A percentile compares a stretch with the other conserved stretches of the same genome.
These are phyloP conservation scores for Limenitis camilla DNA, from an alignment of 2,888 invertebrate genomes.

Conservation along the genomic window DNA sequence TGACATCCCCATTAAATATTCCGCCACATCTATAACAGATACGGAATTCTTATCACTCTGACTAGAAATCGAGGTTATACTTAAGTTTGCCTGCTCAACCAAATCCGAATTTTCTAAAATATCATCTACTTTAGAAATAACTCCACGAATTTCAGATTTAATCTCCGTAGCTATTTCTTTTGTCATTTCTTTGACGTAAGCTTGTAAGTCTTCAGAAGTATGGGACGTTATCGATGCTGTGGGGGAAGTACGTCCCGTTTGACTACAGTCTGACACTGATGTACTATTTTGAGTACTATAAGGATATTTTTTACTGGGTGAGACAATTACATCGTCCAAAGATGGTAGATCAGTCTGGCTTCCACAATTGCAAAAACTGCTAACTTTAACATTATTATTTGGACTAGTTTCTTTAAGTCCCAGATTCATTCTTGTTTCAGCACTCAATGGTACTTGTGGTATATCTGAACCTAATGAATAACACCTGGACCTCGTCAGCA, in stretches of 20 bases:
- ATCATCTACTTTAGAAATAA: slow-evolving; percentile 86
- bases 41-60: slow-evolving; percentile 80
- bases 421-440: slow-evolving; percentile 77
- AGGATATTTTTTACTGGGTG: slow-evolving; percentile 62
- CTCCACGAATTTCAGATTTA: slow-evolving; percentile 86
- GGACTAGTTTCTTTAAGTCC: slow-evolving; percentile 74
- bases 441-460: slow-evolving; percentile 73
- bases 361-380: slow-evolving; percentile 79
- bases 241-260: slow-evolving; percentile 72
- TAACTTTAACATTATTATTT: slow-evolving; percentile 51
- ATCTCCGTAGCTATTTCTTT: slow-evolving; percentile 86
- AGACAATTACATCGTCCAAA: slow-evolving; percentile 72
- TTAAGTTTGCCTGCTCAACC: slow-evolving; percentile 68
- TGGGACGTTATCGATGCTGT: slow-evolving; percentile 69
- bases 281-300: slow-evolving; percentile 65
- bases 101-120: slow-evolving; percentile 81
- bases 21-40: slow-evolving; percentile 83
- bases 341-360: slow-evolving; percentile 83
- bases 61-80: slow-evolving; percentile 73
- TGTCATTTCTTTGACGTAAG: slow-evolving; percentile 85
- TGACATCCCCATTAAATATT: slow-evolving; percentile 85
- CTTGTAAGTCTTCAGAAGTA: slow-evolving; percentile 79
- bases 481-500: slow-evolving; percentile 71
- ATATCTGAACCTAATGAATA: slow-evolving; percentile 78
- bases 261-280: slow-evolving; percentile 72